These are phyloP conservation scores for Euborellia annulipes DNA, from an alignment of 1,140 invertebrate genomes.

Conservation along the genomic window DNA sequence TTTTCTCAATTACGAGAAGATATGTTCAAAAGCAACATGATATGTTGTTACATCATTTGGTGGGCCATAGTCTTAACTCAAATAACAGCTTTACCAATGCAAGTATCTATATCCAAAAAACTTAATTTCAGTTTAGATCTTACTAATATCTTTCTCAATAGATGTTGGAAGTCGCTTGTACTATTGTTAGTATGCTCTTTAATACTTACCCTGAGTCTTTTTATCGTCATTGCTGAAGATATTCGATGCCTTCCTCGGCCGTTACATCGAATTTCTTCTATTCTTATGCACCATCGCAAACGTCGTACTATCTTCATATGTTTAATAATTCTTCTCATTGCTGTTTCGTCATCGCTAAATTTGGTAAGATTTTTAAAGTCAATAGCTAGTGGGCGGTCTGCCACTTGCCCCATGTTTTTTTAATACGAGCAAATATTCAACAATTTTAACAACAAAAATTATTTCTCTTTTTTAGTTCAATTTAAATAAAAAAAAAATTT, in stretches of 20 bases:
- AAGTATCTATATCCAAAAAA: constrained; percentile 24
- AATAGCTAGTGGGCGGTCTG: no score
- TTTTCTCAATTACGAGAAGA: constrained; percentile 80
- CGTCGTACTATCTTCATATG: constrained; percentile 63
- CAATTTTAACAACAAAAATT: no score
- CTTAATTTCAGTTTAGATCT: not conserved
- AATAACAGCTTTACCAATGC: constrained; percentile 60
- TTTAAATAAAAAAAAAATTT: no score
- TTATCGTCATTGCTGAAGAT: constrained; percentile 75
- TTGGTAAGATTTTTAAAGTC: constrained; percentile 21
- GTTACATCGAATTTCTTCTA: constrained; percentile 52
- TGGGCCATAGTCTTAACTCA: constrained; percentile 71
- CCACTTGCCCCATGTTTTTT: no score
- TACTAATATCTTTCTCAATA: not conserved
- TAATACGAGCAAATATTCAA: no score
- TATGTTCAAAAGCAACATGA: constrained; percentile 88
- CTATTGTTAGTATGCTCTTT: constrained; percentile 18
- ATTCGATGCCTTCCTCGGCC: constrained; percentile 46
- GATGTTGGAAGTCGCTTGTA: no score
- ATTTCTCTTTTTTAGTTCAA: no score
- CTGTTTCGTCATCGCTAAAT: constrained; percentile 25
- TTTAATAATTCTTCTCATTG: constrained; percentile 60
- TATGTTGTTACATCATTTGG: constrained; percentile 83
- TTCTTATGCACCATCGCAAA: constrained; percentile 49
- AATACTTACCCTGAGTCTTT: constrained; percentile 44